Evolutionary conservation across 2,113 vertebrate genomes (phyloP), one percentile per base, ranked within the genome.

Genomic region (Callorhinus ursinus): DNA sequence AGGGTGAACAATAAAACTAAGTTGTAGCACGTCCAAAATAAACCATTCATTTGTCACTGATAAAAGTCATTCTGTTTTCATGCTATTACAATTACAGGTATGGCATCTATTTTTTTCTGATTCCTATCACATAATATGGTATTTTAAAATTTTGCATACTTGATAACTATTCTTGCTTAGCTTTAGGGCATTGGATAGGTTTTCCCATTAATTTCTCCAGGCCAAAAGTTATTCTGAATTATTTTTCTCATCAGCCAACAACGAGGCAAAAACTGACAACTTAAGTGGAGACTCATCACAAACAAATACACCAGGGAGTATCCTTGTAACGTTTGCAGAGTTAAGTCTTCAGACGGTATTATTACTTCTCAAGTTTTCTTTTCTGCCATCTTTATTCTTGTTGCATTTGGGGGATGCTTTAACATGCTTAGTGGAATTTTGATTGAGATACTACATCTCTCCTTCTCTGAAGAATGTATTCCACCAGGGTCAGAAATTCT

Each of bases 21-120:
- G 33, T 21, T 69, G 12, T 77, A 85, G 22, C 16, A 33, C 9
- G 31, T 74, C 24, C 55, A 84, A 76, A 94, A 53, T 80, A 94
- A 95, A 24, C 28, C 18, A 74, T 39, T 92, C 24, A 31, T 83
- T 91, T 80, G 6, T 93, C 61, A 46, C 74, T 79, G 51, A 65
- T 51, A 46, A 83, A 94, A 89, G 42, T 65, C 26, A 51, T 67
- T 39, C 33, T 91, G 3, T 80, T 82, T 81, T 39, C 61, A 85
- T 90, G 31, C 7, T 51, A 69, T n/a, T 86, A 88, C 2, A 85
- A 46, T 9, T 79, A 49, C 14, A 85, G 71, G 28, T 79, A 84
- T 16, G 15, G 31, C 26, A 90, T 36, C 67, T 49, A 86, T 95
- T 95, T 95, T 95, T 94, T 93, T 76, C 57, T 88, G 53, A 59